A percentile compares a stretch with the other conserved stretches of the same genome.
Conservation (phyloP, 2,113 vertebrate genomes). For the Aphyosemion australe region DNA sequence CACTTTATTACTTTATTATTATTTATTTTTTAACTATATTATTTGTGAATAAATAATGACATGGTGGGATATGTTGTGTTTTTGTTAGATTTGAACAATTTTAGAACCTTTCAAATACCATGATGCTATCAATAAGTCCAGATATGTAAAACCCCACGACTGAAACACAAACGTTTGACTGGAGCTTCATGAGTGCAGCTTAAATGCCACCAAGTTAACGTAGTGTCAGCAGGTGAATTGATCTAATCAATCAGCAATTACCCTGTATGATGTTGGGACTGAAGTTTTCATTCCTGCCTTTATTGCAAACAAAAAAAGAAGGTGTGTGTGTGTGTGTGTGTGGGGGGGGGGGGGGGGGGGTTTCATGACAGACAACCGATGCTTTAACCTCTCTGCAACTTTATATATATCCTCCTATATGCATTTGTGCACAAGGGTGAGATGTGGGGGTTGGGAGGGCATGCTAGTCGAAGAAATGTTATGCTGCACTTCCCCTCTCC, state of each 20-base stretch:
- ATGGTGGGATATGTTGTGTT: too few species aligned
- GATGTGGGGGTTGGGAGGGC: constrained; percentile 3
- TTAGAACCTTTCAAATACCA: too few species aligned
- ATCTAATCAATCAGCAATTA: constrained; percentile 3
- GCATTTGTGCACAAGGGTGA: constrained; percentile 44
- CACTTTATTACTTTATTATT: too few species aligned
- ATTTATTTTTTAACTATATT: too few species aligned
- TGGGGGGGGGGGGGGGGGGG: too few species aligned
- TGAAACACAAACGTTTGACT: too few species aligned
- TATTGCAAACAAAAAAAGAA: too few species aligned
- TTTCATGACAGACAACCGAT: not conserved
- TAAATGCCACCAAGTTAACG: constrained; percentile 6
- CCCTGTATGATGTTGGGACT: not conserved
- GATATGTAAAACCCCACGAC: too few species aligned
- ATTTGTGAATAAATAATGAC: too few species aligned
- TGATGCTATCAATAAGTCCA: too few species aligned
- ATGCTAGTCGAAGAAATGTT: constrained; percentile 50
- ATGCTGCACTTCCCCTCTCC: constrained; percentile 52
- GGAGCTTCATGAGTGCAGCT: not conserved
- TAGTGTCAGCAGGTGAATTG: constrained; percentile 22
- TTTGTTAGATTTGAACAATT: too few species aligned
- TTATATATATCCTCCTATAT: constrained; percentile 72
- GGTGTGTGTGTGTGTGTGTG: too few species aligned
- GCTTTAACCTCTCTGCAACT: constrained; percentile 41
- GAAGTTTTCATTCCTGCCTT: not conserved